Evolutionary conservation across 2,888 invertebrate genomes (phyloP), one percentile per base, ranked within the genome.

Genomic region (Petrolisthes manimaculis): DNA sequence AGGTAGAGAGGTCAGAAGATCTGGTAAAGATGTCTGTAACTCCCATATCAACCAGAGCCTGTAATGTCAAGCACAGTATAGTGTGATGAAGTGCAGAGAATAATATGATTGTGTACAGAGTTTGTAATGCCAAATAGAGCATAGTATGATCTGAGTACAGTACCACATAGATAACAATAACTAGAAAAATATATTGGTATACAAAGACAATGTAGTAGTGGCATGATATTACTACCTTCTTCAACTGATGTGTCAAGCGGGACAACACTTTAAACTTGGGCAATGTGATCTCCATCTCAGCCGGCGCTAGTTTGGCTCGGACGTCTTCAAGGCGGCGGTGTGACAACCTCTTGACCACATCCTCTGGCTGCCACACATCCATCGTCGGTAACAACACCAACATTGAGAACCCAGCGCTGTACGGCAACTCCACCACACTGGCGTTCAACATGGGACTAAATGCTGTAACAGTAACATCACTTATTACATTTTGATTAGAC

Each of bases 181-280:
- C 37, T 37, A 37, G 37, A 37, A 37, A 37, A 37, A 37, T 0
- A 37, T 37, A 37, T 1, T 37, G 37, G 37, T 37, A 37, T 37
- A 37, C 37, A 37, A 37, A 37, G 37, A 37, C 37, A 37, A 37
- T 1, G 37, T 37, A 1, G 37, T 37, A 37, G 37, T 37, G 37
- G 9, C 1, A n/a, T 54, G 18, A 53, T 21, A 24, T 78, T n/a
- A n/a, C n/a, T 55, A 86, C 89, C 18, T 51, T 21, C n/a, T 83
- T 83, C 37, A 67, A 94, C 95, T 94, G 93, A 97, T 95, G 83
- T 95, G 37, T 69, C 61, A 84, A 51, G 37, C 55, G 61, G 56
- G 88, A 77, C 51, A 83, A 77, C 24, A 91, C 78, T 51, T 77
- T 80, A 85, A 91, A 91, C 83, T 90, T 91, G 14, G 91, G 91